These are phyloP conservation scores for Terrapene triunguis DNA, from an alignment of 2,113 vertebrate genomes.

Conservation along the genomic window DNA sequence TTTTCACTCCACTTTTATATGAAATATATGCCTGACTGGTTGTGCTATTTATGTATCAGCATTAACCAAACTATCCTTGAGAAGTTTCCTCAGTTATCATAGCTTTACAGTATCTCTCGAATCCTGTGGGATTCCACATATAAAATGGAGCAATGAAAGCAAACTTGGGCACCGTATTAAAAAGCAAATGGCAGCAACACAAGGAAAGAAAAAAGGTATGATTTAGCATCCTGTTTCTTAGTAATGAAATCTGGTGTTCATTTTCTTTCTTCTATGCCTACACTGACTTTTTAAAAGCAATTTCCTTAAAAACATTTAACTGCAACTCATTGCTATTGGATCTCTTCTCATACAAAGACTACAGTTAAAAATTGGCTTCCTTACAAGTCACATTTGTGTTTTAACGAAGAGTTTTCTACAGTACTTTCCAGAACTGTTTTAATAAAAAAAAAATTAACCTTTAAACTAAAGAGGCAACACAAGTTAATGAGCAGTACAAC, in stretches of 20 bases:
- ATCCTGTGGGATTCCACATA: background rate
- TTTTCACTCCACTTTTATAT: background rate
- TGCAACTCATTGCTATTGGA: background rate
- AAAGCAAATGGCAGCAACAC: background rate
- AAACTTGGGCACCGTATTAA: background rate
- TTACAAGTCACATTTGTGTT: constrained; percentile 2
- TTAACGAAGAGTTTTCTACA: background rate
- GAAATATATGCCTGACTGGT: background rate
- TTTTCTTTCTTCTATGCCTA: background rate
- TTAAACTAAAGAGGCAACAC: background rate
- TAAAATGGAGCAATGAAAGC: background rate
- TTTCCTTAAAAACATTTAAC: background rate
- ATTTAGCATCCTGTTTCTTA: background rate
- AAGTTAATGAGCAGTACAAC: background rate
- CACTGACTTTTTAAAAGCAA: background rate
- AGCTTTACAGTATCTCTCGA: background rate
- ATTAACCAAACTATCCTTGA: background rate
- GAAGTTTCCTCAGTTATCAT: background rate
- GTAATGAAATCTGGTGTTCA: background rate
- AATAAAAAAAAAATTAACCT: constrained; percentile 19
- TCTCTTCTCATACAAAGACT: background rate
- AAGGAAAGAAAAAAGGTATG: background rate
- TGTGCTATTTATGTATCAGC: background rate
- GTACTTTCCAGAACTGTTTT: background rate
- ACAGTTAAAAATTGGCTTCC: background rate